Evolutionary conservation across 2,888 invertebrate genomes (phyloP).

Genomic region (Dryobota labecula): DNA sequence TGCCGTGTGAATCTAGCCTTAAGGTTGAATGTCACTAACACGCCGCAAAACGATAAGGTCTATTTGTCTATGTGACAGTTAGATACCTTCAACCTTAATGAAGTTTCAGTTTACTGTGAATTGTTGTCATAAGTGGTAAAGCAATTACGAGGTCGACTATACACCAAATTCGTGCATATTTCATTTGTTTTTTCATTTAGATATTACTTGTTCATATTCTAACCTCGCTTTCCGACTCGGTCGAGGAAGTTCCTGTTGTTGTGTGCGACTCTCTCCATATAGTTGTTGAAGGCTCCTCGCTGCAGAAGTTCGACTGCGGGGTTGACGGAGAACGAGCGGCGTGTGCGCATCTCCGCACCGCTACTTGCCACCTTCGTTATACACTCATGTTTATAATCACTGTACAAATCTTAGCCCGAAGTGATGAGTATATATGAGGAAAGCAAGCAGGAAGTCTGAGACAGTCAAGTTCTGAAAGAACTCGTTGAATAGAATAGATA

Average conservation of each 20-base stretch:
- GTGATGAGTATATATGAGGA: background rate
- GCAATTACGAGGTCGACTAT: slow-evolving; percentile 1
- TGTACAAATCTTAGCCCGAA: slow-evolving; percentile 43
- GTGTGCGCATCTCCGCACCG: slow-evolving; percentile 72
- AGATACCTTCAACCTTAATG: background rate
- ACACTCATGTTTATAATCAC: slow-evolving; percentile 62
- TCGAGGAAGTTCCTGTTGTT: slow-evolving; percentile 81
- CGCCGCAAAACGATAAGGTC: background rate
- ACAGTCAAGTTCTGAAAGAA: slow-evolving; percentile 3
- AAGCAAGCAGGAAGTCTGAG: slow-evolving; percentile 36
- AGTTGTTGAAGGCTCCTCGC: slow-evolving; percentile 78
- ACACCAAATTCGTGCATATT: slow-evolving; percentile 42
- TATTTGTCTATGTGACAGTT: background rate
- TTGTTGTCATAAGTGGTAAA: background rate
- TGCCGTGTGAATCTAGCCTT: too few relatives aligned
- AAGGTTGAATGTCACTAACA: background rate
- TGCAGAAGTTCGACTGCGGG: slow-evolving; percentile 83
- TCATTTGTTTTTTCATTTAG: slow-evolving; percentile 11
- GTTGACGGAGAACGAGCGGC: slow-evolving; percentile 82
- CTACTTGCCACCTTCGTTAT: slow-evolving; percentile 77
- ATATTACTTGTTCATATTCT: slow-evolving; percentile 57
- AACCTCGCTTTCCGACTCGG: slow-evolving; percentile 85
- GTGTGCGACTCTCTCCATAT: slow-evolving; percentile 76
- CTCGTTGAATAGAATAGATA: background rate
- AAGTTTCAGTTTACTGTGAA: background rate